phyloP scores from a whole-genome alignment of 1,140 invertebrate species.

The Drosophila willistoni region DNA sequence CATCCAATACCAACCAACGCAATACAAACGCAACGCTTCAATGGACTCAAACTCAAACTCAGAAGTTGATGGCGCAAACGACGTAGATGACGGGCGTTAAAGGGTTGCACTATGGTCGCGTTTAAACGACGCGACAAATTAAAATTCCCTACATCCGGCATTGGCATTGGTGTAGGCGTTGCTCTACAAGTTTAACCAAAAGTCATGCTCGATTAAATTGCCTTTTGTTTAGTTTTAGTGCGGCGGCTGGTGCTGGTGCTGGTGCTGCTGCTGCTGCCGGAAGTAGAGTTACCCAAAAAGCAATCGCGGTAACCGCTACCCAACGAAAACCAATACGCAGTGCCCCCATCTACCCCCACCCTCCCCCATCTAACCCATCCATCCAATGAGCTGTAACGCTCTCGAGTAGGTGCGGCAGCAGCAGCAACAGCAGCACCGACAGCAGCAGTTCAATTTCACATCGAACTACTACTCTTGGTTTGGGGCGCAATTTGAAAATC shows the following conservation, averaged over 20 bases:
- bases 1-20: no score
- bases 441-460: conserved; percentile 8
- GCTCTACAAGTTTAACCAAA: conserved; percentile 80
- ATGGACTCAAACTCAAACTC: conserved; percentile 47
- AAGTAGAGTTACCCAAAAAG: conserved; percentile 74
- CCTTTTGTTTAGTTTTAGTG: conserved; percentile 40
- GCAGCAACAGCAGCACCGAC: not conserved
- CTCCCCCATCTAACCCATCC: not conserved
- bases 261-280: conserved; percentile 45
- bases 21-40: conserved; percentile 58
- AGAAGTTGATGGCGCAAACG: conserved; percentile 19
- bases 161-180: conserved; percentile 63
- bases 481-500: conserved; percentile 68
- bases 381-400: conserved; percentile 57
- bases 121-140: conserved; percentile 81
- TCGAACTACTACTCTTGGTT: conserved; percentile 15
- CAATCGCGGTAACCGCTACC: conserved; percentile 39
- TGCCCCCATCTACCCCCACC: not conserved
- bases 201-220: conserved; percentile 83
- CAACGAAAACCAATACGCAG: conserved; percentile 10
- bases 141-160: conserved; percentile 80
- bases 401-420: conserved; percentile 63
- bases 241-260: conserved; percentile 7
- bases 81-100: conserved; percentile 50
- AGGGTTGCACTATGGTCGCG: conserved; percentile 63